These are phyloP conservation scores for Rhagonycha lutea DNA, from an alignment of 2,888 invertebrate species.

Conservation along the genomic window DNA sequence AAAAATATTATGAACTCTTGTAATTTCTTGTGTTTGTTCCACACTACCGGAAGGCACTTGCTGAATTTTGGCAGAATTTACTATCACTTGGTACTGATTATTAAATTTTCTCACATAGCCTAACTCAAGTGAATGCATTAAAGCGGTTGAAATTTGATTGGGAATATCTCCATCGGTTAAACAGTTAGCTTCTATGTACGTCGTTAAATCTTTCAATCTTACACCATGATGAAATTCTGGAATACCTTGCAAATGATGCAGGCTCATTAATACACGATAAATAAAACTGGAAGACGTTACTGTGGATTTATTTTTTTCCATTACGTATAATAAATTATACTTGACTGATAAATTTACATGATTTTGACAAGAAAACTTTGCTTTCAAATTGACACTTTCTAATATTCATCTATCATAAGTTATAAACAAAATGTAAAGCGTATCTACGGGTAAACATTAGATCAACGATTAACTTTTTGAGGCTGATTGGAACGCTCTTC, in stretches of 20 bases:
- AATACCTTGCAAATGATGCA: conserved; percentile 25
- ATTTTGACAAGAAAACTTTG: not conserved
- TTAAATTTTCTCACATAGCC: conserved; percentile 20
- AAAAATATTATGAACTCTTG: conserved; percentile 15
- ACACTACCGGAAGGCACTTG: conserved; percentile 10
- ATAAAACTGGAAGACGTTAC: conserved; percentile 4
- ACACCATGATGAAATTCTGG: conserved; percentile 8
- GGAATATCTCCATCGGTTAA: conserved; percentile 25
- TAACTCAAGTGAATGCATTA: conserved; percentile 22
- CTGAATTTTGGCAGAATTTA: conserved; percentile 22
- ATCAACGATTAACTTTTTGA: no score
- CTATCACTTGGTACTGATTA: conserved; percentile 22
- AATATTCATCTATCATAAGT: not conserved
- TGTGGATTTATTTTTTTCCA: not conserved
- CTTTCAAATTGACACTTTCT: not conserved
- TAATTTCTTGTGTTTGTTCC: conserved; percentile 9
- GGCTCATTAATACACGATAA: conserved; percentile 13
- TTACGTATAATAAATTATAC: not conserved
- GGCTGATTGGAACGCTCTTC: no score
- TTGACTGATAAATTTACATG: not conserved
- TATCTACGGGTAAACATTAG: no score
- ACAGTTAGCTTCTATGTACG: conserved; percentile 18
- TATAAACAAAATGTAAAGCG: not conserved
- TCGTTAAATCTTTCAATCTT: conserved; percentile 12
- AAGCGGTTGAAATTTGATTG: conserved; percentile 24